Conservation (phyloP, 2,797 vertebrate genomes). For the Pampus argenteus region DNA sequence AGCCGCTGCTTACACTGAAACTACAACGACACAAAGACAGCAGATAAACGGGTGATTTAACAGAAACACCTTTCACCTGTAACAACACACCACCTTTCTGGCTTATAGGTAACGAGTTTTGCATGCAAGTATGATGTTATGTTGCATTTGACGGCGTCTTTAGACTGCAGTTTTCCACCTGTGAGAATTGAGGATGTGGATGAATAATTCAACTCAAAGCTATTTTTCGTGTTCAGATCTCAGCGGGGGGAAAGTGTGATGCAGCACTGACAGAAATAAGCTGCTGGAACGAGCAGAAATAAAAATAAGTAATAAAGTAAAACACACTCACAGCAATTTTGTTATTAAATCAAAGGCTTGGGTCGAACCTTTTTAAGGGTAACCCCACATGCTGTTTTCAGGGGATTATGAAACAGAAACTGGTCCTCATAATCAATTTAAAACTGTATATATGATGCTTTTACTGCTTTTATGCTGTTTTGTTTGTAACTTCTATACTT, state of each 20-base stretch:
- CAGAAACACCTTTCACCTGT: not conserved
- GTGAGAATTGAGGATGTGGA: constrained; percentile 39
- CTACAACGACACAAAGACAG: constrained; percentile 4
- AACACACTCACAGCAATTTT: not conserved
- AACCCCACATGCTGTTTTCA: no score
- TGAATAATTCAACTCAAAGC: constrained; percentile 62
- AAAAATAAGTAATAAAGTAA: not conserved
- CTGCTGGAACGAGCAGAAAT: not conserved
- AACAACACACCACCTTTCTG: not conserved
- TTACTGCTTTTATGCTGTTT: no score
- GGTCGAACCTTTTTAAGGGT: no score
- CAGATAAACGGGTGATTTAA: constrained; percentile 29
- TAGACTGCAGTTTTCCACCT: constrained; percentile 33
- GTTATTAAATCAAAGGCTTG: no score
- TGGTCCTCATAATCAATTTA: no score
- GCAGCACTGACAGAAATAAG: constrained; percentile 15
- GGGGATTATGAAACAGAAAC: no score
- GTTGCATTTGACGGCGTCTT: constrained; percentile 25
- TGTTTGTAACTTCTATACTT: no score
- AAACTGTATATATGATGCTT: no score
- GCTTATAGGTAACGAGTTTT: not conserved
- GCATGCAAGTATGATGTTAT: not conserved
- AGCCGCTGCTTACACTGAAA: constrained; percentile 44
- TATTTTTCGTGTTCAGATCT: constrained; percentile 56
- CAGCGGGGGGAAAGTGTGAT: constrained; percentile 13